Evolutionary conservation across 2,113 vertebrate species (phyloP).

Genomic region (Euleptes europaea): DNA sequence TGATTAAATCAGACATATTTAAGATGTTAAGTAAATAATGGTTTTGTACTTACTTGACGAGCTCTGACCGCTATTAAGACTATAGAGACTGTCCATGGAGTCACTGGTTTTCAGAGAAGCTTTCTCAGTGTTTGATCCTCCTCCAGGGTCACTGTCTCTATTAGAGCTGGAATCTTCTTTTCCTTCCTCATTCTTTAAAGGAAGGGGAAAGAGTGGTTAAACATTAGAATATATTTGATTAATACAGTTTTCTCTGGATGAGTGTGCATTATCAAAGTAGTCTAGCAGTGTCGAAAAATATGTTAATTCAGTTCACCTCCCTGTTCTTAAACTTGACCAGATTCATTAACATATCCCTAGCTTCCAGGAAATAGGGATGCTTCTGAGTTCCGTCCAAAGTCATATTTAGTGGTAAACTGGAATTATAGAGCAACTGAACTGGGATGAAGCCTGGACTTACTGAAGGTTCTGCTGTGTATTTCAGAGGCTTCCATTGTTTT

Average conservation of each 20-base stretch:
- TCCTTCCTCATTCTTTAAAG: conserved; percentile 74
- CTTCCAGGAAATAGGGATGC: not conserved
- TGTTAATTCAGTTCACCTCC: not conserved
- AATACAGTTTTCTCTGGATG: not conserved
- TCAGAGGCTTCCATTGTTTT: not conserved
- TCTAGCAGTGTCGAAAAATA: not conserved
- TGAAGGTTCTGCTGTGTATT: not conserved
- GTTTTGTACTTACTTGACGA: conserved; percentile 87
- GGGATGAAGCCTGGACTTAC: not conserved
- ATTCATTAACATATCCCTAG: not conserved
- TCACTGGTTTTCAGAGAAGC: conserved; percentile 74
- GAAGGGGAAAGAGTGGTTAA: conserved; percentile 44
- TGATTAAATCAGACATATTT: not conserved
- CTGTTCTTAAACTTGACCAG: not conserved
- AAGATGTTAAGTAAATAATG: not conserved
- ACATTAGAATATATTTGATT: not conserved
- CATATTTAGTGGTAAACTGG: not conserved
- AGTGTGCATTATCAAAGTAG: conserved; percentile 18
- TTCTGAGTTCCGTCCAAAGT: no score
- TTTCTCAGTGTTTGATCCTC: conserved; percentile 67
- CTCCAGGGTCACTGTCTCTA: conserved; percentile 66
- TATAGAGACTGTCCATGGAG: conserved; percentile 90
- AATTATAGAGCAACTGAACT: not conserved
- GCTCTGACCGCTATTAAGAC: conserved; percentile 85
- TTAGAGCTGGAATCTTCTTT: conserved; percentile 49